Base-by-base conservation (phyloP, 2,797 vertebrate species). In the Lemur catta region DNA sequence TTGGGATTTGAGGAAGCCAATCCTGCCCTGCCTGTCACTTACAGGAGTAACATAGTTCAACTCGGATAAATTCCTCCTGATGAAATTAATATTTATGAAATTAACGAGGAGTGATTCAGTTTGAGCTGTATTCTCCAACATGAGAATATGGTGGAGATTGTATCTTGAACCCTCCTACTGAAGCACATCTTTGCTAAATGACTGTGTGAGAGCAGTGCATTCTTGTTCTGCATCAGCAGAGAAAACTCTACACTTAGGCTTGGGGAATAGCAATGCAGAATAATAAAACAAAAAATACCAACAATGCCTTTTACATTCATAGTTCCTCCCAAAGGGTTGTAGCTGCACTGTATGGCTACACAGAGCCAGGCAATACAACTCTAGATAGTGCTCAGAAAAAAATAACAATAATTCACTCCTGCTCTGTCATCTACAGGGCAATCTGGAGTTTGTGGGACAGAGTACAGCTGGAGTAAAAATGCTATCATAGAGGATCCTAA, bases 271-370 rank as follows among this genome's bases (percentile, higher is more conserved):
- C 50, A 81, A 76, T 14, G 59, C 17, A 48, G 82, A 87, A 89
- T 78, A 86, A 72, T 69, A 91, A 95, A 95, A 90, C 85, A 84
- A 96, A 65, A 84, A 57, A 93, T 87, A 41, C 67, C n/a, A 69
- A 12, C 38, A 69, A 28, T 67, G 63, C 22, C 24, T 93, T 89
- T 91, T 72, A 35, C 57, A 95, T 55, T 11, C 33, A 46, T 11
- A 43, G 33, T 20, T 50, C 26, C 38, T 61, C 94, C 43, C 67
- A 33, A 48, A 84, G 59, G 85, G 50, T 5, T 12, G 2, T 12
- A 30, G 84, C 59, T 85, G 18, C 33, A 26, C 13, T 22, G 1
- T 41, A 22, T 87, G 65, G 6, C 13, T 17, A 15, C 65, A 71
- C 22, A 57, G 10, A 89, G 46, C 17, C 17, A 72, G 71, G 22